Conservation (phyloP, 2,113 vertebrate species). For the Cromileptes altivelis region DNA sequence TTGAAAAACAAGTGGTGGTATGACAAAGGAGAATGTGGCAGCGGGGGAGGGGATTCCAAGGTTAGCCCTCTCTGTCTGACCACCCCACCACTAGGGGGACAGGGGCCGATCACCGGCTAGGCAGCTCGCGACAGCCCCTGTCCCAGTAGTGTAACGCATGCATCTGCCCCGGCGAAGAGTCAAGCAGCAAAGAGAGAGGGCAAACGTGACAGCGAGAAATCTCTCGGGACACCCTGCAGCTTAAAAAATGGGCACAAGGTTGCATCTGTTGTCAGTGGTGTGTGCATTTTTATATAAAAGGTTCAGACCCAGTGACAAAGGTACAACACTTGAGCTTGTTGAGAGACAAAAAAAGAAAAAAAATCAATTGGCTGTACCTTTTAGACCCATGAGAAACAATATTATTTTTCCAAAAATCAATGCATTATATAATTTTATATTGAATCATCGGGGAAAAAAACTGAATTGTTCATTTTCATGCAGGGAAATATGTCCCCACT, state of each 20-base stretch:
- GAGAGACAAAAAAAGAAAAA: background rate
- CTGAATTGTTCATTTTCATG: background rate
- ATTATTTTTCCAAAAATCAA: constrained; percentile 12
- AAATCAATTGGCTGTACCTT: constrained; percentile 1
- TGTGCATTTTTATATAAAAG: constrained; percentile 54
- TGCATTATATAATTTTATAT: background rate
- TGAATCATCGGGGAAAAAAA: background rate
- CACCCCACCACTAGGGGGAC: constrained; percentile 79
- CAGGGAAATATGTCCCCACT: constrained; percentile 19
- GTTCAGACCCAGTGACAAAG: constrained; percentile 49
- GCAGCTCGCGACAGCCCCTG: constrained; percentile 68
- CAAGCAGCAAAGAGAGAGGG: constrained; percentile 15
- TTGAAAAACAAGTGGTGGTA: constrained; percentile 99
- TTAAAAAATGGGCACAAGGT: constrained; percentile 39
- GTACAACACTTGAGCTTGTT: constrained; percentile 42
- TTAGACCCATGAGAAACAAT: background rate
- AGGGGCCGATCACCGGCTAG: constrained; percentile 89
- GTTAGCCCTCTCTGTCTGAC: constrained; percentile 99
- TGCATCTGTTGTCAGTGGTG: constrained; percentile 51
- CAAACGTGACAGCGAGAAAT: constrained; percentile 31
- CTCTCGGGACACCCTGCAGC: constrained; percentile 22
- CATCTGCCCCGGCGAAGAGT: constrained; percentile 90
- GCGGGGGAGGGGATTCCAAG: constrained; percentile 99
- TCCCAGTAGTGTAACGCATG: constrained; percentile 89
- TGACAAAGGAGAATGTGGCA: constrained; percentile 99